Evolutionary conservation across 2,113 vertebrate species (phyloP).

Genomic region (Otocyon megalotis): DNA sequence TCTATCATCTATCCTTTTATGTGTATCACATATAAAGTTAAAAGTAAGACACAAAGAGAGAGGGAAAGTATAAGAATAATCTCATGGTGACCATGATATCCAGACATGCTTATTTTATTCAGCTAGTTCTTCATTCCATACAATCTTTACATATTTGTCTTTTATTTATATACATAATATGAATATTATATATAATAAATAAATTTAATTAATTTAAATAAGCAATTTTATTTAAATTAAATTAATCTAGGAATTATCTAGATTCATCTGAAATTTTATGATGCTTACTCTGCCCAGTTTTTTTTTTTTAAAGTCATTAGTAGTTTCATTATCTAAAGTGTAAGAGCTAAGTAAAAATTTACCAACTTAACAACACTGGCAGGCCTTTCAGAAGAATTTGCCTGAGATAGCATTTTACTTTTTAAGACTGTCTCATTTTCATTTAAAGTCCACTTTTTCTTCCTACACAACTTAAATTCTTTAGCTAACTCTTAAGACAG

Average conservation of each 20-base stretch:
- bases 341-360: constrained; percentile 41
- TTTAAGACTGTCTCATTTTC: neutral
- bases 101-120: neutral
- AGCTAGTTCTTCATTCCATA: neutral
- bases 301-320: neutral
- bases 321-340: neutral
- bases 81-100: neutral
- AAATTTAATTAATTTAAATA: neutral
- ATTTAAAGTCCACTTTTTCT: constrained; percentile 52
- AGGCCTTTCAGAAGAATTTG: constrained; percentile 41
- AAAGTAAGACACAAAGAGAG: neutral
- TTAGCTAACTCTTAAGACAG: constrained; percentile 53
- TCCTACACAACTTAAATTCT: constrained; percentile 32
- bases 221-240: constrained; percentile 56
- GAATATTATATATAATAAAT: no score
- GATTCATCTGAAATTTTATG: constrained; percentile 8
- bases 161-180: neutral
- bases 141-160: neutral
- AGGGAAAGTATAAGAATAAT: neutral
- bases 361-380: neutral
- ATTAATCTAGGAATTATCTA: constrained; percentile 37
- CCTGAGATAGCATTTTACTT: neutral
- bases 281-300: neutral
- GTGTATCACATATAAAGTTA: neutral
- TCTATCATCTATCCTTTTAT: neutral